Evolutionary conservation across 2,888 invertebrate species (phyloP), one percentile per base, ranked within the genome.

Genomic region (Cephus pygmeus): DNA sequence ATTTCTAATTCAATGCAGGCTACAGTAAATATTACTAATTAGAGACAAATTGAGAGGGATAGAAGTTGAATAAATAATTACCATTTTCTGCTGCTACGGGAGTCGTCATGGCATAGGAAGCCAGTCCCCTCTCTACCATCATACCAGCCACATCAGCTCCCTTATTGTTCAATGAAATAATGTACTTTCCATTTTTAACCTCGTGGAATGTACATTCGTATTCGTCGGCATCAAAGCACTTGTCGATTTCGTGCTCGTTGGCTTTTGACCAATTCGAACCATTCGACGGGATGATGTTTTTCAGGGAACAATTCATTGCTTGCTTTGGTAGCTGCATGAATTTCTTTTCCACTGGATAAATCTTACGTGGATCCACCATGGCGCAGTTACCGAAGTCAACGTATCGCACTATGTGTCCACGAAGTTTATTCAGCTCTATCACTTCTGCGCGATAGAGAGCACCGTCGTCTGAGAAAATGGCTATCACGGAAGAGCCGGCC

Each of bases 331-430:
- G 89, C 4, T 92, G 92, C 90, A 95, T 93, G 80, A 96, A 93
- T 82, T 94, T 93, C 74, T 92, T 93, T 84, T 96, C 95, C 79
- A 96, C 92, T 76, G 94, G 94, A 94, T 95, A 96, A 34, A 96
- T 94, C 84, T 95, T 94, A 80, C 92, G 93, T 0, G 92, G 92
- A 73, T 94, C 93, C 0, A 96, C 95, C 0, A 93, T 92, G 69
- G 94, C 94, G 78, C 93, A 93, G 86, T 96, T 96, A 4, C 97
- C 97, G 85, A 95, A 96, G 90, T 97, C 97, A 0, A 97, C 93
- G 87, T 95, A 96, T 35, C 94, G 93, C 0, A 97, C 95, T 78
- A 94, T 93, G 88, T 94, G 94, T 84, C 94, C 94, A 1, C 93
- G 93, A 71, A 92, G 91, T 81, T 93, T 93, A 79, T 94, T 93